Percentiles rank a stretch among this genome's conserved stretches.
Evolutionary conservation across 2,797 vertebrate genomes (phyloP).

Genomic region (Fistularia tabacaria): DNA sequence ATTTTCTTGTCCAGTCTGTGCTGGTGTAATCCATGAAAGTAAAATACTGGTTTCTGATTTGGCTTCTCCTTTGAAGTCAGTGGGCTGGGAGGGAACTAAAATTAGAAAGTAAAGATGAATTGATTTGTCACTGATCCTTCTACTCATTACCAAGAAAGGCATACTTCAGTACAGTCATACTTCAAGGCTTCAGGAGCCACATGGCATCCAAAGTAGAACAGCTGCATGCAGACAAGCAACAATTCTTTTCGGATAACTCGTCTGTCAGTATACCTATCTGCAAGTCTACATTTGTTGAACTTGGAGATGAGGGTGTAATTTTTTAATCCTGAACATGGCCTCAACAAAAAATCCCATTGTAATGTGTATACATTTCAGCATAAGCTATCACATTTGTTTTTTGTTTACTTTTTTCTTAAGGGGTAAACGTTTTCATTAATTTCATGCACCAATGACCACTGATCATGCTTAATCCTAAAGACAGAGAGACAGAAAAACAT

Average conservation of each 20-base stretch:
- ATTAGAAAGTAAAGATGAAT: slow-evolving; percentile 22
- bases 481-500: no score
- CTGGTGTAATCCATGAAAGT: slow-evolving; percentile 91
- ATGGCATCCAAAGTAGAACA: slow-evolving; percentile 1
- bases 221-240: neutral
- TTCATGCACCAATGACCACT: no score
- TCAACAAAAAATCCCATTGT: no score
- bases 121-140: slow-evolving; percentile 20
- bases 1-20: slow-evolving; percentile 84
- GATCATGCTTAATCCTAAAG: no score
- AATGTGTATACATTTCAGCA: no score
- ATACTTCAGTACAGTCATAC: slow-evolving; percentile 6
- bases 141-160: neutral
- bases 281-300: slow-evolving; percentile 7
- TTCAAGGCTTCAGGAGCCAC: neutral
- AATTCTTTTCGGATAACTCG: neutral
- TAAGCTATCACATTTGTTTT: no score
- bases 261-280: no score
- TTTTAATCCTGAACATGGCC: no score
- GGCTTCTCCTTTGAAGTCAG: slow-evolving; percentile 96
- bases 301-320: slow-evolving; percentile 9
- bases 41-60: slow-evolving; percentile 97
- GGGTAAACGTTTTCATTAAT: no score
- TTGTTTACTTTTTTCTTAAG: no score
- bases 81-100: slow-evolving; percentile 91